Evolutionary conservation across 2,888 invertebrate genomes (phyloP).

Genomic region (Anticlea derivata): DNA sequence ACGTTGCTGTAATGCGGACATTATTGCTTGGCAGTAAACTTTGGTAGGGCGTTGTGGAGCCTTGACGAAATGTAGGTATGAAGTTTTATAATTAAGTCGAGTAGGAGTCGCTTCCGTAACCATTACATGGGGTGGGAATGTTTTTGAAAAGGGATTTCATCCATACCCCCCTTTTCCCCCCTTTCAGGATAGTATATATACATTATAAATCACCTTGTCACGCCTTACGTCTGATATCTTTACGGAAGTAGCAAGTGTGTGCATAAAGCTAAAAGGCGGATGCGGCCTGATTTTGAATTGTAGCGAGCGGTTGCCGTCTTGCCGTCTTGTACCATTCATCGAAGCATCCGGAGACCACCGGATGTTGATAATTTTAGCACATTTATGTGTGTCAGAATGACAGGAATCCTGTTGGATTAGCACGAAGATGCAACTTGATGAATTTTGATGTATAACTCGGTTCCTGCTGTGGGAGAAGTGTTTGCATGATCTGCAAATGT

Average conservation of each 20-base stretch:
- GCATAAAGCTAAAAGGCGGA: constrained; percentile 67
- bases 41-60: background rate
- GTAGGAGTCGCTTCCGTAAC: no score
- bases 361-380: constrained; percentile 64
- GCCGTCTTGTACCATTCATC: constrained; percentile 58
- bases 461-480: no score
- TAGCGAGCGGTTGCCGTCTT: constrained; percentile 44
- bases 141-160: no score
- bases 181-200: no score
- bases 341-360: constrained; percentile 57
- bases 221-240: constrained; percentile 30
- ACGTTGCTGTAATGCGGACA: constrained; percentile 22
- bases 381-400: constrained; percentile 49
- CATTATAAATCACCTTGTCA: no score
- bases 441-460: background rate
- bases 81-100: no score
- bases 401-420: constrained; percentile 41
- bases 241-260: constrained; percentile 61
- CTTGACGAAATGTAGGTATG: no score
- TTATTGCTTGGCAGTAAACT: constrained; percentile 17
- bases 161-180: no score
- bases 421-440: background rate
- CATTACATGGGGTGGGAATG: no score
- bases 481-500: no score
- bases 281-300: constrained; percentile 73